Evolutionary conservation across 2,888 invertebrate genomes (phyloP).

Genomic region (Drosophila hawaiiensis): DNA sequence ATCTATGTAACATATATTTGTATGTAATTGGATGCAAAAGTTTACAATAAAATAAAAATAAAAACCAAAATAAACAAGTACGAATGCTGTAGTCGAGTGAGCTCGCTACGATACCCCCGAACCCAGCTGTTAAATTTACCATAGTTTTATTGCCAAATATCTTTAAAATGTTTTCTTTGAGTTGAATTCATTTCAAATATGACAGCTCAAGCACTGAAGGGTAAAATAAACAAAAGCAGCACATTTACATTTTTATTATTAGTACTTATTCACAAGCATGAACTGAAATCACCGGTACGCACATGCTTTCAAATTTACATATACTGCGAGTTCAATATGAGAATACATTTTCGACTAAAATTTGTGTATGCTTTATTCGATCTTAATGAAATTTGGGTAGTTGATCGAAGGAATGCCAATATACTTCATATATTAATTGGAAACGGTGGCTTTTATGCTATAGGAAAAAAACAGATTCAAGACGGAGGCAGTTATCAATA

Average conservation of each 20-base stretch:
- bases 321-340: too few species aligned
- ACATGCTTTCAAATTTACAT: too few species aligned
- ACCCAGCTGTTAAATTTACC: neutral
- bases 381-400: too few species aligned
- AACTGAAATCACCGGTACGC: neutral
- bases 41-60: constrained; percentile 57
- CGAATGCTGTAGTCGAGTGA: neutral
- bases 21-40: constrained; percentile 72
- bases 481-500: too few species aligned
- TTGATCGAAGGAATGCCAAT: too few species aligned
- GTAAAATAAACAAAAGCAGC: neutral
- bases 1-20: constrained; percentile 73
- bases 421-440: too few species aligned
- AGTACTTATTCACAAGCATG: neutral
- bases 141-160: neutral
- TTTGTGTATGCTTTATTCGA: too few species aligned
- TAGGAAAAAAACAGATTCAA: too few species aligned
- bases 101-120: neutral
- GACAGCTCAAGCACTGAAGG: neutral
- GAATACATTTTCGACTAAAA: too few species aligned
- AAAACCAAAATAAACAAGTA: neutral
- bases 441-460: too few species aligned
- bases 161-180: neutral
- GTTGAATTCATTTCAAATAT: neutral
- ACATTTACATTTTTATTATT: neutral